Evolutionary conservation across 1,140 invertebrate species (phyloP).

Genomic region (Notospermus geniculatus): DNA sequence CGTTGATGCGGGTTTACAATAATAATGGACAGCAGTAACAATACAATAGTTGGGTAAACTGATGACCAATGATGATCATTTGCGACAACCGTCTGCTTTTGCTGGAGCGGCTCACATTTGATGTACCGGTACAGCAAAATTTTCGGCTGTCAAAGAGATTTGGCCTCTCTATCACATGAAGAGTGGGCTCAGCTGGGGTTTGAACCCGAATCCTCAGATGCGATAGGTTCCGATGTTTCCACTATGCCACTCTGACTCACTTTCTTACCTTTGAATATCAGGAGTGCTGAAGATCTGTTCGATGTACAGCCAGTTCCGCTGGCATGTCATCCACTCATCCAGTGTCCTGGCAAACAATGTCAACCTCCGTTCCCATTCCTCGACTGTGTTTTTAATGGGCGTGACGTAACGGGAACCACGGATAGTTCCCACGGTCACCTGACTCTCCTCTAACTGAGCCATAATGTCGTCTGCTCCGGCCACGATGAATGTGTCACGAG

Average conservation of each 20-base stretch:
- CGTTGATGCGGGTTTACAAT: no score
- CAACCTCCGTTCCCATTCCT: slow-evolving; percentile 74
- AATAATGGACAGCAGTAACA: no score
- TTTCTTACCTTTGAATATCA: slow-evolving; percentile 68
- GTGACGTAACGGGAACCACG: slow-evolving; percentile 77
- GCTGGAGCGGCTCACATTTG: no score
- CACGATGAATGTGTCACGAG: slow-evolving; percentile 73
- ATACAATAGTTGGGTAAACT: no score
- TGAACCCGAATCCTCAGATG: no score
- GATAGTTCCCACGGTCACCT: slow-evolving; percentile 80
- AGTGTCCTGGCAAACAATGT: slow-evolving; percentile 72
- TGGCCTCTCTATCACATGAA: not conserved
- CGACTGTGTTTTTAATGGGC: slow-evolving; percentile 72
- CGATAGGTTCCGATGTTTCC: no score
- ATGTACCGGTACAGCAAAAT: no score
- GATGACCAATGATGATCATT: no score
- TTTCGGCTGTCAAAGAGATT: no score
- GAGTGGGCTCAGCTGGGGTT: no score
- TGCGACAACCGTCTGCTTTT: no score
- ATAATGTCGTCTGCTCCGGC: slow-evolving; percentile 80
- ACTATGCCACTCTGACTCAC: no score
- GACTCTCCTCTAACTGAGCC: slow-evolving; percentile 75
- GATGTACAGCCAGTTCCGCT: slow-evolving; percentile 82
- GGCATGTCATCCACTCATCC: slow-evolving; percentile 80
- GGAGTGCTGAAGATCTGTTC: slow-evolving; percentile 86